Base-by-base conservation (phyloP, 2,888 invertebrate genomes). In the Tenthredo amoena region DNA sequence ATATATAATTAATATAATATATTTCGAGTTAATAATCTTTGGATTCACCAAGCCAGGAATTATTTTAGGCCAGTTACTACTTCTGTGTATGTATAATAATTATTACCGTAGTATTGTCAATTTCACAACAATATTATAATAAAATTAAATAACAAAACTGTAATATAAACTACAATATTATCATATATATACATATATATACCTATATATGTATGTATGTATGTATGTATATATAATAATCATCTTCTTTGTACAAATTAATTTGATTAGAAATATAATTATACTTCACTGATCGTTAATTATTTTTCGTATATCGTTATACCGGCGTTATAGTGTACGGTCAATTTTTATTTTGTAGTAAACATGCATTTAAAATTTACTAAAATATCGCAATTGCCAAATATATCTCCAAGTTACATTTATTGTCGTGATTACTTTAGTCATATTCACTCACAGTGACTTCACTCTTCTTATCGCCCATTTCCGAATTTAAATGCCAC, bases 21-120 rank as follows among this genome's bases (percentile, higher is more conserved):
- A 86, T 87, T 88, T 86, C 76, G 81, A 37, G 71, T 87, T 84
- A 85, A 85, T 85, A 89, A 89, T 88, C 71, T 85, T 85, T 84
- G 85, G 86, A 85, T 86, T 31, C 85, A 88, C 88, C 71, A 89
- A 88, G 91, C 88, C 87, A 89, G 88, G 89, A 88, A 89, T 91
- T 90, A 91, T 90, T 85, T 93, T 93, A 93, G 93, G 93, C 93
- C 93, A 91, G 91, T 91, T 89, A 93, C 93, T 93, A 93, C 93
- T 92, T 91, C 62, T 68, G 34, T 81, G 37, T 81, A 58, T 81
- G 62, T 62, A 50, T 81, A 81, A 81, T 84, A 72, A 85, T 85
- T 84, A 86, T 84, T 65, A 85, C 62, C 76, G 55, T 84, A 65
- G 86, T 87, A 86, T 86, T 87, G 86, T 86, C 86, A 83, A 85